Evolutionary conservation across 2,888 invertebrate genomes (phyloP), one percentile per base, ranked within the genome.

Genomic region (Corythucha ciliata): DNA sequence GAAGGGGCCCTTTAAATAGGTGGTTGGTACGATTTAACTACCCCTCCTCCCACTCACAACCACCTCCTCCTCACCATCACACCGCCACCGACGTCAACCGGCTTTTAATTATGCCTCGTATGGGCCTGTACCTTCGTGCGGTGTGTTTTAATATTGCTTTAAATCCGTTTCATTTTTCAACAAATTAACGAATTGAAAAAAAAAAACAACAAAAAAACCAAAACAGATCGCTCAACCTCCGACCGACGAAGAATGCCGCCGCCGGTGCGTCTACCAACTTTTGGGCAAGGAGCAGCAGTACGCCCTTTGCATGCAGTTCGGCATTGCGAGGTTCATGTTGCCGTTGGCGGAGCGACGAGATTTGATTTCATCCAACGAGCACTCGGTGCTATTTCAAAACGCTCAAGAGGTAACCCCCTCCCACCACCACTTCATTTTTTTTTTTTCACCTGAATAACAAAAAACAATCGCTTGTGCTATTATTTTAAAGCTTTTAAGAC

Each of bases 371-470:
- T 77, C 80, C 1, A 75, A 77, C 46, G 88, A 89, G 65, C 87
- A 88, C 67, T 76, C 80, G 65, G 74, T 81, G 27, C 71, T 89
- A 50, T 89, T 88, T 67, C 88, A 89, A 70, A 89, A 89, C 68
- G 77, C 83, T 60, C 87, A 88, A 67, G 88, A 88, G 74, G 79
- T 83, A 67, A 62, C 68, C 57, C 4, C 10, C 42, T 29, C 29
- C 29, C 29, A 29, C 12, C 29, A 29, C 29, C 12, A 29, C 29
- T 29, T 8, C 10, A 29, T 12, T 29, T 29, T 8, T 8, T 12
- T 29, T 10, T 29, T 29, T 10, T 12, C 29, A 29, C 12, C n/a
- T n/a, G n/a, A n/a, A n/a, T n/a, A n/a, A n/a, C n/a, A n/a, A n/a
- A n/a, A n/a, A n/a, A n/a, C 10, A 29, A 29, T 45, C 26, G 29